Conservation (phyloP, 2,888 invertebrate species). For the Microplitis deprimator region DNA sequence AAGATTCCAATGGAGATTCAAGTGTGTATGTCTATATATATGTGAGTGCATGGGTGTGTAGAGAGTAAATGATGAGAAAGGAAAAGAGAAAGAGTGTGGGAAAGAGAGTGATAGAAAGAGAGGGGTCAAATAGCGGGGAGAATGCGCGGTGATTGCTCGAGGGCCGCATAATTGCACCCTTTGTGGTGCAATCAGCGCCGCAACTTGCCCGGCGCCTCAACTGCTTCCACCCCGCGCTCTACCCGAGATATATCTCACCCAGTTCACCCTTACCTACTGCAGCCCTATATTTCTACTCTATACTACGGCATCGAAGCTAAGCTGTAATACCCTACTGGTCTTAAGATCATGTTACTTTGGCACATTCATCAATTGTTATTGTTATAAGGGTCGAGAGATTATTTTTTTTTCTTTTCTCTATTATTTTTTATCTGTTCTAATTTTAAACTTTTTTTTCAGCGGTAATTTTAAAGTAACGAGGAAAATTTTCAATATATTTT, state of each 20-base stretch:
- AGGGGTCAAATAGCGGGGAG: conserved; percentile 70
- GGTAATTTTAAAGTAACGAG: no score
- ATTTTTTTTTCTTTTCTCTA: background rate
- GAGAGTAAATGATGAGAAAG: conserved; percentile 36
- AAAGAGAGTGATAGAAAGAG: conserved; percentile 48
- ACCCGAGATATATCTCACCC: conserved; percentile 23
- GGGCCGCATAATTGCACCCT: conserved; percentile 72
- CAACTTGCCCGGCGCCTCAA: conserved; percentile 67
- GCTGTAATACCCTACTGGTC: background rate
- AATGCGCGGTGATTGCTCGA: conserved; percentile 72
- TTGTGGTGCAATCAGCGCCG: conserved; percentile 72
- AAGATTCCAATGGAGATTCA: background rate
- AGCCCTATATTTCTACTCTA: conserved; percentile 14
- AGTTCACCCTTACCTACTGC: conserved; percentile 19
- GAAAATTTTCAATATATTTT: no score
- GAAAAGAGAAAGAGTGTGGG: conserved; percentile 41
- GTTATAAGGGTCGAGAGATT: background rate
- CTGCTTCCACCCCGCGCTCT: conserved; percentile 33
- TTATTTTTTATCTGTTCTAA: background rate
- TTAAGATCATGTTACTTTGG: conserved; percentile 39
- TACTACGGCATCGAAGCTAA: background rate
- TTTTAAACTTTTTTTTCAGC: no score
- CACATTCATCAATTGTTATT: conserved; percentile 25
- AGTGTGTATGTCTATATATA: conserved; percentile 21
- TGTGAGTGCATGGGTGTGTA: conserved; percentile 29